Percentiles rank a stretch among this genome's conserved stretches.
Conservation (phyloP, 2,113 vertebrate genomes). For the Monopterus albus region DNA sequence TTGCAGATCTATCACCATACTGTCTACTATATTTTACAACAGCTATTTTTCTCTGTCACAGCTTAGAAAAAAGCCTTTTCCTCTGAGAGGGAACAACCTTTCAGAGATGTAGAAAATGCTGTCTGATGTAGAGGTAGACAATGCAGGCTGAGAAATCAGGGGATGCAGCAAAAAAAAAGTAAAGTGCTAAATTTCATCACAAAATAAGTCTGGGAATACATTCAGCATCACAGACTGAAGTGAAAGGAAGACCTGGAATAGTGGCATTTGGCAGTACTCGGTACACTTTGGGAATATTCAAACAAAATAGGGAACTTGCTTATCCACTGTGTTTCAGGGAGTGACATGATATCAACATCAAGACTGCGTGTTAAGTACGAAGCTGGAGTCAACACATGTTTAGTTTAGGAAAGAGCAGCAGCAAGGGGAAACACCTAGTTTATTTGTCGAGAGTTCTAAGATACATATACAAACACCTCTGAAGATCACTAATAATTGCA, state of each 20-base stretch:
- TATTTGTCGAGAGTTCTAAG: too few species aligned
- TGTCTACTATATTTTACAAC: constrained; percentile 5
- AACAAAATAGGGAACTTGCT: too few species aligned
- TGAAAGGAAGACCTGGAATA: too few species aligned
- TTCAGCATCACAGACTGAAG: neutral
- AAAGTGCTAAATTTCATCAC: constrained; percentile 8
- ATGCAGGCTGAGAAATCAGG: neutral
- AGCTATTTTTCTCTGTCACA: constrained; percentile 19
- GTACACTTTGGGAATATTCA: too few species aligned
- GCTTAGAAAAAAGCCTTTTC: neutral
- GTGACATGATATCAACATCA: too few species aligned
- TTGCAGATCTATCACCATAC: constrained; percentile 32
- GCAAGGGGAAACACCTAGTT: too few species aligned
- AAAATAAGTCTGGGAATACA: constrained; percentile 9
- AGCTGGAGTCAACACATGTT: too few species aligned
- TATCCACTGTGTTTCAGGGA: too few species aligned
- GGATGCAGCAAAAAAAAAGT: constrained; percentile 11
- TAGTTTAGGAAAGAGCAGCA: too few species aligned
- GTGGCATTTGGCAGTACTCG: constrained; percentile 1
- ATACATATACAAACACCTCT: too few species aligned
- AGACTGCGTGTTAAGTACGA: too few species aligned
- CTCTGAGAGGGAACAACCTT: neutral
- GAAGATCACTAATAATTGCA: too few species aligned
- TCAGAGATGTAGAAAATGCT: constrained; percentile 3
- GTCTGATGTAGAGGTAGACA: neutral